Conservation (phyloP, 2,888 invertebrate genomes). For the Cheilosia scutellata region DNA sequence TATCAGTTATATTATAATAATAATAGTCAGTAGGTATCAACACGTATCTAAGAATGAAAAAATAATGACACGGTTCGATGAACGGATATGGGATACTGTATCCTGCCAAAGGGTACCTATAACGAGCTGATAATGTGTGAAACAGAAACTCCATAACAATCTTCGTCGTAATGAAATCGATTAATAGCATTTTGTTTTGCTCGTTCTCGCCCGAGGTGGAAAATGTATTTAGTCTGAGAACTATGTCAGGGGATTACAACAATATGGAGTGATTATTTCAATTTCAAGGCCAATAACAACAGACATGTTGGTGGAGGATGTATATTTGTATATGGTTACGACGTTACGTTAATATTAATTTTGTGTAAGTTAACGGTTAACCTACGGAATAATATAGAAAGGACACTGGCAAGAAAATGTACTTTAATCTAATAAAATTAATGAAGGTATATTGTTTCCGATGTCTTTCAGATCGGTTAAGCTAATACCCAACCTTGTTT, state of each 20-base stretch:
- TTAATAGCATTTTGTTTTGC: constrained; percentile 11
- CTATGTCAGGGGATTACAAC: not conserved
- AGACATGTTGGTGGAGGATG: not conserved
- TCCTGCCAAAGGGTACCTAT: constrained; percentile 29
- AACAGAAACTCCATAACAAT: not conserved
- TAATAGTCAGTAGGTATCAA: not conserved
- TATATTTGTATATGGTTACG: no score
- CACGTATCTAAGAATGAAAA: constrained; percentile 2
- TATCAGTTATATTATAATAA: constrained; percentile 4
- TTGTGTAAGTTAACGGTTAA: no score
- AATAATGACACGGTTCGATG: constrained; percentile 20
- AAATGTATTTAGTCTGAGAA: not conserved
- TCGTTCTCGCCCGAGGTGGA: not conserved
- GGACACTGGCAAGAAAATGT: no score
- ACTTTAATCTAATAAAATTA: no score
- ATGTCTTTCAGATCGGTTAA: no score
- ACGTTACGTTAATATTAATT: no score
- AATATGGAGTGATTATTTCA: not conserved
- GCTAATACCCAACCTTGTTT: no score
- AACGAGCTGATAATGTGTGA: constrained; percentile 37
- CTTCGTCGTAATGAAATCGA: constrained; percentile 9
- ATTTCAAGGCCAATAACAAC: not conserved
- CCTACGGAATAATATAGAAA: no score
- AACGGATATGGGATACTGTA: not conserved
- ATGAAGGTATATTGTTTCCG: no score